phyloP scores from a whole-genome alignment of 2,797 vertebrate species.

The Sternotherus odoratus region DNA sequence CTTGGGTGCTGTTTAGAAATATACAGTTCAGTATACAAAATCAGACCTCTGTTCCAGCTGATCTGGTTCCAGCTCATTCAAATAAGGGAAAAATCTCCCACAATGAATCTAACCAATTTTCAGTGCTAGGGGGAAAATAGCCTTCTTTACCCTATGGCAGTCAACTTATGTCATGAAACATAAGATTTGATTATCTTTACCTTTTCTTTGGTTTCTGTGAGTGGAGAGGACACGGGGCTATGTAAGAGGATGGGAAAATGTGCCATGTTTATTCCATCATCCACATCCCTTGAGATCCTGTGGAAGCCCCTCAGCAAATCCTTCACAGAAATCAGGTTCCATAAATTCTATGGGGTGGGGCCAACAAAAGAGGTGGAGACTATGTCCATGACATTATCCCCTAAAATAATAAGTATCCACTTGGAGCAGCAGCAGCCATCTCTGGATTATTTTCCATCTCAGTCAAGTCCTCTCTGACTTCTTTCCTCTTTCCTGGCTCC shows the following conservation, averaged over 20 bases:
- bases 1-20: background rate
- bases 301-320: background rate
- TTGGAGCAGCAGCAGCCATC: background rate
- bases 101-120: background rate
- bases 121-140: background rate
- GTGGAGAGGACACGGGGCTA: background rate
- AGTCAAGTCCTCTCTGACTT: rapidly evolving
- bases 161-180: background rate
- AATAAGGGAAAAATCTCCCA: background rate
- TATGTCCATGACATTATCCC: background rate
- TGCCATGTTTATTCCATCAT: background rate
- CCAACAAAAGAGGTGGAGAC: background rate
- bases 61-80: slow-evolving; percentile 19
- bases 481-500: background rate
- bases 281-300: background rate
- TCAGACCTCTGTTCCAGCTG: slow-evolving; percentile 16
- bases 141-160: background rate
- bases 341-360: background rate
- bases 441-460: background rate
- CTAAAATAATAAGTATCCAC: background rate
- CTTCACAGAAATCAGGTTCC: background rate
- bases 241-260: background rate
- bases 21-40: slow-evolving; percentile 37
- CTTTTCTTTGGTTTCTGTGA: background rate
- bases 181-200: background rate